phyloP scores from a whole-genome alignment of 2,888 invertebrate species.

The Agonum fuliginosum region DNA sequence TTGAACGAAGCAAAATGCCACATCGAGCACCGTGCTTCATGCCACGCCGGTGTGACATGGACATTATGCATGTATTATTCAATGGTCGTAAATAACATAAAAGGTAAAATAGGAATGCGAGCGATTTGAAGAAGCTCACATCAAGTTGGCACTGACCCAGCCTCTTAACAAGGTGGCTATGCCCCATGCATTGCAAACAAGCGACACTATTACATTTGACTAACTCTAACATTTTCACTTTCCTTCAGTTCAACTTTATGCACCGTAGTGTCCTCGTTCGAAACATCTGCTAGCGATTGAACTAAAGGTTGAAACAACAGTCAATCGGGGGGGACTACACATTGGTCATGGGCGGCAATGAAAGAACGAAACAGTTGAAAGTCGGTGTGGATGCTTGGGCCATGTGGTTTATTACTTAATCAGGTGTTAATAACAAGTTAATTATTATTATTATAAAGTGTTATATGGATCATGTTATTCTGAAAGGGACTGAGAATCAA shows the following conservation, averaged over 20 bases:
- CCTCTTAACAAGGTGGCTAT: not conserved
- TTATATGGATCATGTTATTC: no score
- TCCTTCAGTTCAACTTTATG: not conserved
- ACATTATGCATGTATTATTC: no score
- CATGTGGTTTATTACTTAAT: not conserved
- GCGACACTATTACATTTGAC: not conserved
- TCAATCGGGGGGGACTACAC: not conserved
- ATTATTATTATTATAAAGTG: no score
- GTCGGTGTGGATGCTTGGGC: not conserved
- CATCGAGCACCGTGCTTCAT: no score
- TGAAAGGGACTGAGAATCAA: no score
- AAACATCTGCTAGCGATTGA: not conserved
- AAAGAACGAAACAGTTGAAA: not conserved
- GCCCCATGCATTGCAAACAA: not conserved
- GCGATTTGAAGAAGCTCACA: not conserved
- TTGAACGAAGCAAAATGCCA: no score
- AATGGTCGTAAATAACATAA: no score
- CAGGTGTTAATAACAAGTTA: not conserved
- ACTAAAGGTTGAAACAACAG: not conserved
- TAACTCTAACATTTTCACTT: slow-evolving; percentile 8
- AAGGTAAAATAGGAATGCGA: no score
- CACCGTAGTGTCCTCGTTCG: slow-evolving; percentile 1
- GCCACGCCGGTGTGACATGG: no score
- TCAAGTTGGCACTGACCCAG: not conserved
- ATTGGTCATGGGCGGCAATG: not conserved